Evolutionary conservation across 2,797 vertebrate species (phyloP), one percentile per base, ranked within the genome.

Genomic region (Numenius phaeopus): DNA sequence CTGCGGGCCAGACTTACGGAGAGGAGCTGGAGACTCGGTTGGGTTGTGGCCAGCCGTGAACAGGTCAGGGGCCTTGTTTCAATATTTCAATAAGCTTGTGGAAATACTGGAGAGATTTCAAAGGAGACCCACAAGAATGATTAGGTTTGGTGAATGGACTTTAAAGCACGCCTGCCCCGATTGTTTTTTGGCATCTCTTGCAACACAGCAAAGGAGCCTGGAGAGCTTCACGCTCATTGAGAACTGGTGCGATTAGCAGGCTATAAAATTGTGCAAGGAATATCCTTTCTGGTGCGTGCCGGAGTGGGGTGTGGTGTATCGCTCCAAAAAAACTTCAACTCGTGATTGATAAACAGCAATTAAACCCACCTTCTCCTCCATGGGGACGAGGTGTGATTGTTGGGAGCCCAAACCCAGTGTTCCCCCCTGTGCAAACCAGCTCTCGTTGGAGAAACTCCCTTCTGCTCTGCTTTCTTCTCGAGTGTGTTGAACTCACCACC

Each of bases 371-470:
- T 26, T 16, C 70, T 78, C 40, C 58, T 94, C 4, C 0, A 0
- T 22, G 54, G 61, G 84, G 49, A 20, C 0, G 2, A 76, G 66
- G 10, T 75, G 57, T 0, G 1, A 10, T 15, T 7, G 52, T 40
- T 17, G 6, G 39, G 44, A 77, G 42, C 3, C 0, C 66, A 65
- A 46, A 49, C 26, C 32, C 32, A 1, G 0, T 11, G 22, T 64
- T 57, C 27, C 50, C 16, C 9, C 9, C 9, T 3, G 8, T 49
- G 55, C 62, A 40, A 52, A 46, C 14, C 73, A 50, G 64, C 46
- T 30, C 40, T 32, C 32, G 4, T 10, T 27, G 79, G 52, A 47
- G n/a, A 72, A 19, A 27, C 3, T 2, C 9, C 16, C 12, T 40
- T 7, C n/a, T 69, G 50, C 77, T 80, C 27, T 6, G 5, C 55